Evolutionary conservation across 2,797 vertebrate species (phyloP), one percentile per base, ranked within the genome.

Genomic region (Gobio occitaniae): DNA sequence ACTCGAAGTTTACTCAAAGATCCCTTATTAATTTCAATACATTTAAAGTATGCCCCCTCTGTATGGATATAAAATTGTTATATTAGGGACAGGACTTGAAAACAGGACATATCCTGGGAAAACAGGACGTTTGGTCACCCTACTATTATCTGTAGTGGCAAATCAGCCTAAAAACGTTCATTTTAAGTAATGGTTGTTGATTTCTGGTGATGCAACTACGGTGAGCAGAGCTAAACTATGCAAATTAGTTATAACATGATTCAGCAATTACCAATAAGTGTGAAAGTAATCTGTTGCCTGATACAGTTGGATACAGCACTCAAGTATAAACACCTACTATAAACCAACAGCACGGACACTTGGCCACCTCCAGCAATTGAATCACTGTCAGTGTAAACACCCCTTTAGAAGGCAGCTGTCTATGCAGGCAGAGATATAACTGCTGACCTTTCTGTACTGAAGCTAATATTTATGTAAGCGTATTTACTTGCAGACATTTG

Each of bases 401-500:
- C 41, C 77, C 41, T 78, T 47, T 44, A 63, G 13, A 48, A 41
- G 21, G 11, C 44, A 36, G 54, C 41, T 61, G 83, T 32, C 54
- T 61, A 41, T 66, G 47, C 25, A 75, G 48, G 19, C 74, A 36
- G 15, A 71, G 32, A 48, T 41, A 61, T 74, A 63, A 72, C 66
- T 72, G 68, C 77, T 80, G 84, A 85, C 77, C 69, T 72, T 63
- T 48, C 52, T 63, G 66, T 61, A 65, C 9, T 65, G 52, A 70
- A 9, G 56, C 38, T 59, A 61, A 65, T 72, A 79, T 84, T 70
- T 78, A 84, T 59, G 25, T 25, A 47, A 59, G n/a, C 38, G 6
- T 85, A 71, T 87, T 84, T 71, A 84, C 68, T 21, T 47, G 47
- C n/a, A 75, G 50, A 50, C 63, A 83, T 80, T 69, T 78, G 29